Conservation (phyloP, 2,888 invertebrate genomes). For the Macrophya annulata region DNA sequence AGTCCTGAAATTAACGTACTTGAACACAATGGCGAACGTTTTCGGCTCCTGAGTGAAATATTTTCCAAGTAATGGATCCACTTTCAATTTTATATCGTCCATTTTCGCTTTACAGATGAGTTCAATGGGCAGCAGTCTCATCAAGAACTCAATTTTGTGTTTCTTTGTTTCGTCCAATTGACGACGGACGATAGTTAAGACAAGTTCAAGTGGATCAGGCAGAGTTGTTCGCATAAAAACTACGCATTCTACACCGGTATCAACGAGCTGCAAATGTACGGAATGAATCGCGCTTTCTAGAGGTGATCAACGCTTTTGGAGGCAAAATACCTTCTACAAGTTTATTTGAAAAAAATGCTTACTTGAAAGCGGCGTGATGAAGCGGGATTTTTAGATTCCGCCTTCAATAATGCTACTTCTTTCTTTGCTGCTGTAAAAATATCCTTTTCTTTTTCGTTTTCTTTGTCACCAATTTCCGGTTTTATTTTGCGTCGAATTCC, state of each 20-base stretch:
- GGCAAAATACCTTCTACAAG: background rate
- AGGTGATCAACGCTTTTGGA: background rate
- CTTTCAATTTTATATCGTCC: slow-evolving; percentile 87
- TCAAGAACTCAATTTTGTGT: slow-evolving; percentile 88
- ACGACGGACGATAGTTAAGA: slow-evolving; percentile 86
- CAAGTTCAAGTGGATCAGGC: slow-evolving; percentile 88
- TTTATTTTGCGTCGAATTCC: slow-evolving; percentile 52
- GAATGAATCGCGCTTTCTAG: background rate
- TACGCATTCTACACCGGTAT: slow-evolving; percentile 91
- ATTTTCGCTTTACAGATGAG: slow-evolving; percentile 88
- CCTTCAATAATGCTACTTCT: slow-evolving; percentile 83
- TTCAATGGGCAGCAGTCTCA: slow-evolving; percentile 92
- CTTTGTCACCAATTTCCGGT: slow-evolving; percentile 69
- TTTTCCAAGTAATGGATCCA: slow-evolving; percentile 86
- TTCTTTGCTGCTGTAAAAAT: slow-evolving; percentile 82
- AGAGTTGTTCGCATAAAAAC: slow-evolving; percentile 92
- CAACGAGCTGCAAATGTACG: slow-evolving; percentile 83
- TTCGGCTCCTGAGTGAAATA: slow-evolving; percentile 87
- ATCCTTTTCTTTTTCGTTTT: slow-evolving; percentile 80
- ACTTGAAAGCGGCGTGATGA: slow-evolving; percentile 71
- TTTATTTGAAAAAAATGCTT: background rate
- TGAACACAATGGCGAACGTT: slow-evolving; percentile 89
- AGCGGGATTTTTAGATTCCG: slow-evolving; percentile 79
- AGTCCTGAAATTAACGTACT: slow-evolving; percentile 77
- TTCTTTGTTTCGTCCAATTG: slow-evolving; percentile 87